Evolutionary conservation across 2,888 invertebrate species (phyloP), one percentile per base, ranked within the genome.

Genomic region (Macaria notata): DNA sequence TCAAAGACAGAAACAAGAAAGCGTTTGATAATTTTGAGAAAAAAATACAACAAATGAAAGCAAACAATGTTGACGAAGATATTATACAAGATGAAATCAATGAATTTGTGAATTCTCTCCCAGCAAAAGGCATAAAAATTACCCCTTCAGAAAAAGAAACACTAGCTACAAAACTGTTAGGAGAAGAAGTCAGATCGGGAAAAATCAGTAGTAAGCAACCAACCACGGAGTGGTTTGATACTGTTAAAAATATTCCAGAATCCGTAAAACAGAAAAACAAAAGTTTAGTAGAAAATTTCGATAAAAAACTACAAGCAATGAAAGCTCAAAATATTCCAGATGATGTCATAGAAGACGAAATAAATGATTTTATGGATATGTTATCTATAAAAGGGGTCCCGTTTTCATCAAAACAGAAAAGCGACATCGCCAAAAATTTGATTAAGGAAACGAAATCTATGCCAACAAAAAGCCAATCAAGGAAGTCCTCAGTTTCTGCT

Each of bases 311-410:
- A n/a, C 41, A 41, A n/a, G 9, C 5, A 41, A 41, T 41, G 41
- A 41, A 41, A 41, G 5, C n/a, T 0, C 41, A 41, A 41, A 41
- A 41, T 41, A 4, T 41, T n/a, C 44, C 44, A 49, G 46, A 46
- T 46, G 36, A 49, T 45, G 38, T 41, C 45, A 46, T 49, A 33
- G 39, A 53, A 36, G 49, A 53, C 30, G 42, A 46, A 1, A 57
- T 7, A 49, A 39, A 49, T 8, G 41, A 41, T 4, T 31, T 36
- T 57, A 4, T 41, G 9, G n/a, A 41, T 9, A n/a, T 9, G n/a
- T 9, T 41, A 4, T n/a, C 41, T 41, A 41, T 4, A 8, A 41
- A 41, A 41, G 41, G 41, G 4, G n/a, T 9, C 5, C 9, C 8
- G 9, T 9, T 41, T n/a, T n/a, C 41, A 8, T 4, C 8, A 4